Conservation (phyloP, 2,888 invertebrate species). For the Hololepta plana region DNA sequence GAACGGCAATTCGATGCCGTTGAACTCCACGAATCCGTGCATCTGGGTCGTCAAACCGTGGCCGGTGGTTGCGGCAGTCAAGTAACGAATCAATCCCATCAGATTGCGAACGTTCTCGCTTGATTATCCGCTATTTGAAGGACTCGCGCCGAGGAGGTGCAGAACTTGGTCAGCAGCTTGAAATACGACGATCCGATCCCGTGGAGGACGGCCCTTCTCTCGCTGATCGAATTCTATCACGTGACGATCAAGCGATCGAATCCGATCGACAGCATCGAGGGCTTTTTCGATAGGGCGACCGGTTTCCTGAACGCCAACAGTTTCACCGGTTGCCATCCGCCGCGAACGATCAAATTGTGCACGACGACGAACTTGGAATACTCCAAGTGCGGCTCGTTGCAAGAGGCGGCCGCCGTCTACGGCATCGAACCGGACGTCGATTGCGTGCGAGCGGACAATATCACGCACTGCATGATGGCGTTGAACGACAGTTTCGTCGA, state of each 20-base stretch:
- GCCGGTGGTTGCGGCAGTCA: slow-evolving; percentile 51
- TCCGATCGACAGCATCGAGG: slow-evolving; percentile 42
- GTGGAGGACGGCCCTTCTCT: slow-evolving; percentile 40
- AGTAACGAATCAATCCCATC: slow-evolving; percentile 23
- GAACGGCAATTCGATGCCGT: slow-evolving; percentile 46
- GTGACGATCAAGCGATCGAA: slow-evolving; percentile 33
- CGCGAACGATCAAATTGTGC: slow-evolving; percentile 43
- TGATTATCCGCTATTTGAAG: too few relatives aligned
- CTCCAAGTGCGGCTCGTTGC: slow-evolving; percentile 63
- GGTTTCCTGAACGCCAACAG: slow-evolving; percentile 47
- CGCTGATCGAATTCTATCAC: slow-evolving; percentile 40
- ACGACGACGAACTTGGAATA: slow-evolving; percentile 49
- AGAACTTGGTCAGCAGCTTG: slow-evolving; percentile 29
- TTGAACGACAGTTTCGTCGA: slow-evolving; percentile 46
- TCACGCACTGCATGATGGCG: slow-evolving; percentile 49
- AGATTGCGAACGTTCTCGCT: too few relatives aligned
- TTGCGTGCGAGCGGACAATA: slow-evolving; percentile 43
- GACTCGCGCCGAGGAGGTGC: slow-evolving; percentile 30
- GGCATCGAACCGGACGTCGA: slow-evolving; percentile 65
- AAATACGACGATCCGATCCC: slow-evolving; percentile 23
- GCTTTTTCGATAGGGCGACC: slow-evolving; percentile 42
- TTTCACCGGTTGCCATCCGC: slow-evolving; percentile 48
- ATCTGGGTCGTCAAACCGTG: slow-evolving; percentile 66
- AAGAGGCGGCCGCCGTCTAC: slow-evolving; percentile 53
- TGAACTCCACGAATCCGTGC: slow-evolving; percentile 42